These are phyloP conservation scores for Sus cebifrons DNA, from an alignment of 2,797 vertebrate genomes.

Conservation along the genomic window DNA sequence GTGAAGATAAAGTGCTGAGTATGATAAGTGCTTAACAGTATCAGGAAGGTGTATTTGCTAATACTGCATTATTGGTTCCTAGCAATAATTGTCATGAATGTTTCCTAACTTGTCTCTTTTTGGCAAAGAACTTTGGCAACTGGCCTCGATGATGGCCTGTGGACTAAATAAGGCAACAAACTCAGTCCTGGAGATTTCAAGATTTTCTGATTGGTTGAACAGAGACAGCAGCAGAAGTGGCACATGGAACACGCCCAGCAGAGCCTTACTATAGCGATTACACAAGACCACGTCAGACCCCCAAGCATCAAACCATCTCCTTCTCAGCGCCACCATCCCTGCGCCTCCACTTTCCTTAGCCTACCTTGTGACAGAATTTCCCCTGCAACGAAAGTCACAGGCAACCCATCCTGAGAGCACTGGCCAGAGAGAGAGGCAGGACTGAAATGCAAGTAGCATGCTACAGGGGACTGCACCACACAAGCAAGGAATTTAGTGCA, in stretches of 20 bases:
- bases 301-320: not conserved
- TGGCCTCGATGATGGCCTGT: not conserved
- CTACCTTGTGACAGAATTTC: not conserved
- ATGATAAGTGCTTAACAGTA: not conserved
- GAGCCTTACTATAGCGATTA: not conserved
- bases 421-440: not conserved
- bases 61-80: not conserved
- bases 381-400: not conserved
- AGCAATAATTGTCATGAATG: not conserved
- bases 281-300: not conserved
- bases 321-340: not conserved
- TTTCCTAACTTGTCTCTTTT: constrained; percentile 1
- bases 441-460: not conserved
- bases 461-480: not conserved
- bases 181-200: constrained; percentile 24
- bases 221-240: not conserved
- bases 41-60: not conserved
- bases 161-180: constrained; percentile 19
- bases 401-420: not conserved
- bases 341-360: not conserved
- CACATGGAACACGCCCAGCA: not conserved
- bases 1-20: not conserved
- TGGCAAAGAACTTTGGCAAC: constrained; percentile 27
- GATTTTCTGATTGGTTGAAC: not conserved
- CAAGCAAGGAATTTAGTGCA: not conserved